Evolutionary conservation across 2,113 vertebrate species (phyloP).

Genomic region (Butorides virescens): DNA sequence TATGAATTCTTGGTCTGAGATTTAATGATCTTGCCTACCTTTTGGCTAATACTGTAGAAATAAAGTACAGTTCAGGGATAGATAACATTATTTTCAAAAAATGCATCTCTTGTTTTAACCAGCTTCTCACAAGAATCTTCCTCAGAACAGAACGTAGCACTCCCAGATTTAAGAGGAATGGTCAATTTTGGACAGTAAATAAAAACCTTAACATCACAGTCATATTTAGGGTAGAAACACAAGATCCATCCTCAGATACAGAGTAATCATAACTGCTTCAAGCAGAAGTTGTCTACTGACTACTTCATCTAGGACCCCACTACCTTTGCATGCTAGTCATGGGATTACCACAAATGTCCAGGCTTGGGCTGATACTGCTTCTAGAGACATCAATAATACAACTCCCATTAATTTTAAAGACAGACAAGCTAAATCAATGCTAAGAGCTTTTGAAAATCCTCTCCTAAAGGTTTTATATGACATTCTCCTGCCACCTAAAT

Average conservation of each 20-base stretch:
- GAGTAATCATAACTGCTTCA: neutral
- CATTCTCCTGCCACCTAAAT: neutral
- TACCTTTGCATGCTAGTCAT: neutral
- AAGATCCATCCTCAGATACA: neutral
- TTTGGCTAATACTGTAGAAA: neutral
- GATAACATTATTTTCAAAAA: neutral
- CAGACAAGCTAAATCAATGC: constrained; percentile 21
- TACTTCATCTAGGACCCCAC: neutral
- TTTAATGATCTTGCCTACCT: neutral
- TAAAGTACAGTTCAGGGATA: neutral
- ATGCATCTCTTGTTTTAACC: neutral
- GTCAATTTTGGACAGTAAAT: neutral
- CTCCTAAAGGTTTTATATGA: neutral
- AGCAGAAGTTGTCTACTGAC: neutral
- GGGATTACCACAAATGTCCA: neutral
- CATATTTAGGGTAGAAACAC: neutral
- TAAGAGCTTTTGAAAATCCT: constrained; percentile 44
- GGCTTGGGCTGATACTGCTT: neutral
- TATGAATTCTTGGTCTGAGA: neutral
- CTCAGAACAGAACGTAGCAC: neutral
- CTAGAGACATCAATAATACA: neutral
- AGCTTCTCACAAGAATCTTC: neutral
- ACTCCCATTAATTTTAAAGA: neutral
- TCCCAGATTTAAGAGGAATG: neutral
- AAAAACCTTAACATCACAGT: neutral